phyloP scores from a whole-genome alignment of 2,888 invertebrate genomes.

The Suillia variegata region DNA sequence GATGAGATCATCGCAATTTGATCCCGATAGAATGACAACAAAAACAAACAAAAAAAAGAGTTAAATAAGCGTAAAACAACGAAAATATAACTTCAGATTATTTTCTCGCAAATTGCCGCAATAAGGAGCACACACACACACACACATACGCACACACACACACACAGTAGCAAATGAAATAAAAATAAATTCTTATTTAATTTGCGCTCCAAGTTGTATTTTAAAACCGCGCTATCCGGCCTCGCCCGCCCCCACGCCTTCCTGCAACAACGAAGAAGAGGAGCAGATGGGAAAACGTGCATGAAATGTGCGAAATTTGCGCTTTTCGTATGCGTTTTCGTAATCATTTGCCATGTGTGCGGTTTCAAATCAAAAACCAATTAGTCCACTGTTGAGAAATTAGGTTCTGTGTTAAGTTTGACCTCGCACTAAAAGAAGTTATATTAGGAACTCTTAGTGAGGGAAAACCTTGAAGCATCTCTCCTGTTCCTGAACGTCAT shows the following conservation, averaged over 20 bases:
- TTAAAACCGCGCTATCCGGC: neutral
- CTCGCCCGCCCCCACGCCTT: neutral
- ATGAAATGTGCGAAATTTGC: neutral
- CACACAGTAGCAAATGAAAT: neutral
- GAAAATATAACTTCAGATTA: neutral
- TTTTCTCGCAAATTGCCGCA: neutral
- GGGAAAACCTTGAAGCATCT: too few species aligned
- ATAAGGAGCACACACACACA: neutral
- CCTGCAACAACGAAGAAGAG: neutral
- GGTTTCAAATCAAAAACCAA: too few species aligned
- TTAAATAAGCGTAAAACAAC: neutral
- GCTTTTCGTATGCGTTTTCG: neutral
- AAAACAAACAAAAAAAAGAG: conserved; percentile 10
- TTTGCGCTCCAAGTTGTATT: neutral
- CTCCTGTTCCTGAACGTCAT: too few species aligned
- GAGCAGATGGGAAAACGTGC: neutral
- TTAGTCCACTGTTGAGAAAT: too few species aligned
- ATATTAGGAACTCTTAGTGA: too few species aligned
- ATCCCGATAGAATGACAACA: conserved; percentile 7
- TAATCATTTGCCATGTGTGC: too few species aligned
- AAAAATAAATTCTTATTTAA: neutral
- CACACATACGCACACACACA: neutral
- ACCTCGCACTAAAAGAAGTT: too few species aligned
- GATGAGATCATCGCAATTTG: conserved; percentile 46
- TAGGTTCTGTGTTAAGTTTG: too few species aligned